Conservation (phyloP, 2,113 vertebrate species). For the Chaetura pelagica region DNA sequence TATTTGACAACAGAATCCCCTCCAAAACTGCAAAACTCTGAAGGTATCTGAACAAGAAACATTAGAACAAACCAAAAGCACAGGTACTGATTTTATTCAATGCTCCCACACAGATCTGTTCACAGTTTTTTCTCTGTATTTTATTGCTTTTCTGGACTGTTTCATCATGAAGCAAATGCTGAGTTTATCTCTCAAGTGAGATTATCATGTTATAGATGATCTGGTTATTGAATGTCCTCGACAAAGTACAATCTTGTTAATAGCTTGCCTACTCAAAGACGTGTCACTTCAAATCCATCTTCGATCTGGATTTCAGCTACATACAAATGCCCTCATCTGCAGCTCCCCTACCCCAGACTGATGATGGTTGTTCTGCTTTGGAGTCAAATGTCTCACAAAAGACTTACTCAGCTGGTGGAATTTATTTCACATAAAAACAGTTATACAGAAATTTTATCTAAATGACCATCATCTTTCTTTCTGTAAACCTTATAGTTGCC, state of each 20-base stretch:
- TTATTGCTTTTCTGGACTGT: conserved; percentile 13
- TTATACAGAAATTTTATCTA: conserved; percentile 43
- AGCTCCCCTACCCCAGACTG: conserved; percentile 23
- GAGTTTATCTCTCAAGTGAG: conserved; percentile 1
- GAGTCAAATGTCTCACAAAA: conserved; percentile 39
- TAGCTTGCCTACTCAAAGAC: conserved; percentile 49
- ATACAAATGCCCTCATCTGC: conserved; percentile 22
- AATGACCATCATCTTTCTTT: conserved; percentile 47
- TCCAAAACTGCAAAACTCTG: neutral
- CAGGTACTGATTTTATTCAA: neutral
- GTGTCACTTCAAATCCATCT: conserved; percentile 58
- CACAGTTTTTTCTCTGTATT: neutral
- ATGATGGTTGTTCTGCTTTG: conserved; percentile 16
- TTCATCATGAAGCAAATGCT: conserved; percentile 21
- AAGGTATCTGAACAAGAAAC: neutral
- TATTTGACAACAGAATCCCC: neutral
- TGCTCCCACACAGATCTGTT: neutral
- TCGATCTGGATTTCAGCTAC: neutral
- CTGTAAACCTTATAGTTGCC: neutral
- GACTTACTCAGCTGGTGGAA: conserved; percentile 11
- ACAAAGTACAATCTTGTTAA: conserved; percentile 56
- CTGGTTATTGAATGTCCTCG: conserved; percentile 54
- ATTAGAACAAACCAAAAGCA: neutral
- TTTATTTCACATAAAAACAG: conserved; percentile 52
- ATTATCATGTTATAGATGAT: conserved; percentile 60